Conservation (phyloP, 2,797 vertebrate species). For the Hirundo rustica region DNA sequence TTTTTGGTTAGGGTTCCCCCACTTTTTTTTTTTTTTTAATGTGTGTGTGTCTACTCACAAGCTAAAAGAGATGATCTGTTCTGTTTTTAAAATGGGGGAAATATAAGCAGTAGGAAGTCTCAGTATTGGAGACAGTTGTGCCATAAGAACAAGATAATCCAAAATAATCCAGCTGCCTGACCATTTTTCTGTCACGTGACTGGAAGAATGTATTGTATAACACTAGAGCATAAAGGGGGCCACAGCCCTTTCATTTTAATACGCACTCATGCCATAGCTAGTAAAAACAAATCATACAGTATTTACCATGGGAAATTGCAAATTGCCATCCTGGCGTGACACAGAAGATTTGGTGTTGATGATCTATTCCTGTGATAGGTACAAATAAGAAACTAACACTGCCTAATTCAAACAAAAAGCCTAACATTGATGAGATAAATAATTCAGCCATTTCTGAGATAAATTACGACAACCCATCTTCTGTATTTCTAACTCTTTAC, state of each 20-base stretch:
- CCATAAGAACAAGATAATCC: background rate
- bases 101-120: background rate
- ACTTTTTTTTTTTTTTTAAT: too few species aligned
- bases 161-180: background rate
- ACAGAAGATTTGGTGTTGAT: background rate
- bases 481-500: background rate
- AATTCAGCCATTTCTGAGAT: background rate
- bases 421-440: background rate
- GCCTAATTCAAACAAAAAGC: background rate
- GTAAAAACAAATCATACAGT: background rate
- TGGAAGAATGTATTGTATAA: background rate
- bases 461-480: background rate
- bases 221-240: background rate
- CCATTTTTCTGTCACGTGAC: background rate
- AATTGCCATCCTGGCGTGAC: background rate
- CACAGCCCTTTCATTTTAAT: background rate
- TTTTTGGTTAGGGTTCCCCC: background rate
- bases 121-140: background rate
- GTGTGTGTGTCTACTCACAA: background rate
- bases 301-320: background rate
- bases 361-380: background rate
- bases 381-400: background rate
- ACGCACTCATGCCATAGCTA: background rate
- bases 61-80: background rate
- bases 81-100: background rate